Conservation (phyloP, 1,140 invertebrate genomes). For the Neodiprion lecontei region DNA sequence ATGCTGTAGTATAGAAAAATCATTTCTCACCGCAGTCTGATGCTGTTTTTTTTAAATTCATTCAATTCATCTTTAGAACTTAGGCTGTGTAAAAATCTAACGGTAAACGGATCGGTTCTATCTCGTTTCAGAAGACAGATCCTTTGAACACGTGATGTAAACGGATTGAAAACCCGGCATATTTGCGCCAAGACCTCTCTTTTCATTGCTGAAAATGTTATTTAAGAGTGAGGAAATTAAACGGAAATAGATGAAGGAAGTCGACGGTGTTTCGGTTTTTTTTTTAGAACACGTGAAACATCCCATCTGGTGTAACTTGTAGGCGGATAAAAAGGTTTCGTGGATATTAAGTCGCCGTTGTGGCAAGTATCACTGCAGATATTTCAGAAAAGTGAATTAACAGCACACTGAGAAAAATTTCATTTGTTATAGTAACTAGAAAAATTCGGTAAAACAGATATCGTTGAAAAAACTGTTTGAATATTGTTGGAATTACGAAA, state of each 20-base stretch:
- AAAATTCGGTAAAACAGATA: no score
- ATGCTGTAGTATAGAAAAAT: no score
- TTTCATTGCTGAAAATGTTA: slow-evolving; percentile 55
- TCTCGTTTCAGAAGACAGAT: slow-evolving; percentile 14
- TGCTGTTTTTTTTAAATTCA: no score
- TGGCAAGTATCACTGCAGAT: neutral
- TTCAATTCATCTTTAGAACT: no score
- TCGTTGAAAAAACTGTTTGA: no score
- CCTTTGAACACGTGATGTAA: slow-evolving; percentile 19
- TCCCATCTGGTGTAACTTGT: neutral
- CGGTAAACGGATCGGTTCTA: neutral
- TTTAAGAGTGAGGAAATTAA: slow-evolving; percentile 53
- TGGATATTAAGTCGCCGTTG: neutral
- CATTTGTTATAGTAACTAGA: no score
- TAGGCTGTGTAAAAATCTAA: neutral
- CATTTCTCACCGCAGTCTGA: no score
- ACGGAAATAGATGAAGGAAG: slow-evolving; percentile 42
- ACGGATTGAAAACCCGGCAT: neutral
- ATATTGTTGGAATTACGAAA: no score
- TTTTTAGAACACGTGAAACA: neutral
- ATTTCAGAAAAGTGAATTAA: neutral
- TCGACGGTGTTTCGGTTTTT: neutral
- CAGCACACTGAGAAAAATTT: no score
- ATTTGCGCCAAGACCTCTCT: slow-evolving; percentile 43
- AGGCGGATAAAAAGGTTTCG: neutral